Evolutionary conservation across 2,888 invertebrate species (phyloP).

Genomic region (Lithophane socia): DNA sequence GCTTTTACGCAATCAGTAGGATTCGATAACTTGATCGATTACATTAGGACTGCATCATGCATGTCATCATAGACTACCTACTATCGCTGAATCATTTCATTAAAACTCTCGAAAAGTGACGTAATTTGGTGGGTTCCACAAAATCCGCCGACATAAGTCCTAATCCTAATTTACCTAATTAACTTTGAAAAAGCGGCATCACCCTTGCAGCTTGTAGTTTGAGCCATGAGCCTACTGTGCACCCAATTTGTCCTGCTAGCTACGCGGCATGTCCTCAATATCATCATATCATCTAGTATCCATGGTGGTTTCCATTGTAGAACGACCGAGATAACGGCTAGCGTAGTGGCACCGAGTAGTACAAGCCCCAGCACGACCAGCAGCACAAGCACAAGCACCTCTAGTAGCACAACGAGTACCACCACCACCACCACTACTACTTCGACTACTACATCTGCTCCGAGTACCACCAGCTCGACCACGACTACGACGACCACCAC

Average conservation of each 20-base stretch:
- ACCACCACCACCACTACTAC: conserved; percentile 78
- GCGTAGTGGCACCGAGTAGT: conserved; percentile 77
- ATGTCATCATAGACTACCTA: background rate
- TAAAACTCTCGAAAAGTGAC: conserved; percentile 4
- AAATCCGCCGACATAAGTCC: background rate
- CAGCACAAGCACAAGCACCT: conserved; percentile 77
- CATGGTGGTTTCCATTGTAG: conserved; percentile 76
- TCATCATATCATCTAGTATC: conserved; percentile 49
- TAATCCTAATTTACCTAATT: no score
- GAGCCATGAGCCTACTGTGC: background rate
- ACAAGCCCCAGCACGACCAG: conserved; percentile 76
- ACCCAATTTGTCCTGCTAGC: background rate
- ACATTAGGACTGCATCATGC: conserved; percentile 4
- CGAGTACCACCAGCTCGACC: conserved; percentile 83
- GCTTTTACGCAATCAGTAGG: conserved; percentile 22
- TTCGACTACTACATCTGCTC: conserved; percentile 82
- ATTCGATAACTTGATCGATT: conserved; percentile 17
- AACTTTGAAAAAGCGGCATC: background rate
- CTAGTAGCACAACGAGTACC: conserved; percentile 79
- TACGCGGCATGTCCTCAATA: conserved; percentile 7
- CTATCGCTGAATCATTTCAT: conserved; percentile 9
- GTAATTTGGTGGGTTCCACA: background rate
- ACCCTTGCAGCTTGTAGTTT: background rate
- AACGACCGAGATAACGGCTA: conserved; percentile 76
- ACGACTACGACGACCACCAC: conserved; percentile 78